Evolutionary conservation across 2,888 invertebrate genomes (phyloP).

Genomic region (Parnassius glacialis): DNA sequence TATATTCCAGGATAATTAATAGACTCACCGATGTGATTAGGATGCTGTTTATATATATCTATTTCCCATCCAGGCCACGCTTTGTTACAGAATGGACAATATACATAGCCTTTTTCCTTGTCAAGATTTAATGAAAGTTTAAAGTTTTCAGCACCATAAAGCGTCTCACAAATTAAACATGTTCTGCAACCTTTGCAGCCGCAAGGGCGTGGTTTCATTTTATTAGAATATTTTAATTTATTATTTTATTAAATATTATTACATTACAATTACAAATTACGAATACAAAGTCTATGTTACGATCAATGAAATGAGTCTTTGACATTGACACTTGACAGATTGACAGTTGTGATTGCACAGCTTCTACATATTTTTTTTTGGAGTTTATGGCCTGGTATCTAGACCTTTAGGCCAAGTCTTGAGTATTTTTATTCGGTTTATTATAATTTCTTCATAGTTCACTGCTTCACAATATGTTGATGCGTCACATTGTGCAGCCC

Average conservation of each 20-base stretch:
- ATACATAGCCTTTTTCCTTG: constrained; percentile 83
- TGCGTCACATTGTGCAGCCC: too few species aligned
- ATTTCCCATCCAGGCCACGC: constrained; percentile 89
- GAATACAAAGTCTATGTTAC: too few species aligned
- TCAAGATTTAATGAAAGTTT: constrained; percentile 64
- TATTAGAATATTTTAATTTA: background rate
- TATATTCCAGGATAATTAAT: constrained; percentile 85
- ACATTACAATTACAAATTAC: background rate
- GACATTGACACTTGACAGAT: too few species aligned
- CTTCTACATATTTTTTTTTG: too few species aligned
- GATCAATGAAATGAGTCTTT: too few species aligned
- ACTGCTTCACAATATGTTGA: too few species aligned
- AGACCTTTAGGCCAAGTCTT: too few species aligned
- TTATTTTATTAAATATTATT: background rate
- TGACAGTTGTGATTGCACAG: too few species aligned
- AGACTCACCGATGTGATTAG: constrained; percentile 82
- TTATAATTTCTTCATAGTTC: too few species aligned
- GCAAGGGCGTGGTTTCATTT: constrained; percentile 84
- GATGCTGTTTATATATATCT: constrained; percentile 82
- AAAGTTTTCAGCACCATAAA: constrained; percentile 67
- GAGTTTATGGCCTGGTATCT: too few species aligned
- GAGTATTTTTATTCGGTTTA: too few species aligned
- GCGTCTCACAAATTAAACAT: constrained; percentile 91
- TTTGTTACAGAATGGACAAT: constrained; percentile 87
- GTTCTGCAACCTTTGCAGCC: constrained; percentile 96